Evolutionary conservation across 2,888 invertebrate genomes (phyloP).

Genomic region (Acrobasis repandana): DNA sequence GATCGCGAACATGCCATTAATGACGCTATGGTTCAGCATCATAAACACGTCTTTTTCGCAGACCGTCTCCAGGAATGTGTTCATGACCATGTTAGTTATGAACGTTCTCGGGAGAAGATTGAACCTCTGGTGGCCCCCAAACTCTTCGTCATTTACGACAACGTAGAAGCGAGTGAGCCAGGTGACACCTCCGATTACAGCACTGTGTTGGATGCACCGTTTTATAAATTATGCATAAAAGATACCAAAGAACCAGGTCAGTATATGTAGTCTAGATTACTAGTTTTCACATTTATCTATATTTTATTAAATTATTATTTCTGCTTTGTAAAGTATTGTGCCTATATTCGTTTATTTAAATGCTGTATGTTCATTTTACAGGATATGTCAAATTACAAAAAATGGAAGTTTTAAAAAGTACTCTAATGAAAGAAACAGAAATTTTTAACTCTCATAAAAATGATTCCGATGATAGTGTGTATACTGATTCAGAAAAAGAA

Average conservation of each 20-base stretch:
- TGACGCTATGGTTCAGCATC: constrained; percentile 79
- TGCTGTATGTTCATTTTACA: constrained; percentile 49
- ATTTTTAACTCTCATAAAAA: constrained; percentile 36
- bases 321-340: neutral
- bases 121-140: constrained; percentile 85
- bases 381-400: constrained; percentile 83
- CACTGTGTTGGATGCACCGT: constrained; percentile 82
- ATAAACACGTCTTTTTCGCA: constrained; percentile 85
- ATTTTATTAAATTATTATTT: no score
- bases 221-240: constrained; percentile 85
- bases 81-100: constrained; percentile 84
- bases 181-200: constrained; percentile 84
- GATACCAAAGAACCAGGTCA: constrained; percentile 74
- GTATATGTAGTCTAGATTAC: neutral
- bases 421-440: constrained; percentile 56
- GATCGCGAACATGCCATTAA: constrained; percentile 77
- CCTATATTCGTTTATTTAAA: constrained; percentile 18
- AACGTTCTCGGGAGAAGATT: constrained; percentile 48
- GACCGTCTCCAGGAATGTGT: constrained; percentile 88
- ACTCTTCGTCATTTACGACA: constrained; percentile 88
- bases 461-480: constrained; percentile 65
- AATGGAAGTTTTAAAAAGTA: constrained; percentile 75
- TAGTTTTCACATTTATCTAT: neutral
- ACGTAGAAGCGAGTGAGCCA: constrained; percentile 87
- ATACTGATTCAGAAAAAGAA: constrained; percentile 74